Percentiles rank a stretch among this genome's conserved stretches.
phyloP scores from a whole-genome alignment of 2,797 vertebrate species.

The Agapornis canus region DNA sequence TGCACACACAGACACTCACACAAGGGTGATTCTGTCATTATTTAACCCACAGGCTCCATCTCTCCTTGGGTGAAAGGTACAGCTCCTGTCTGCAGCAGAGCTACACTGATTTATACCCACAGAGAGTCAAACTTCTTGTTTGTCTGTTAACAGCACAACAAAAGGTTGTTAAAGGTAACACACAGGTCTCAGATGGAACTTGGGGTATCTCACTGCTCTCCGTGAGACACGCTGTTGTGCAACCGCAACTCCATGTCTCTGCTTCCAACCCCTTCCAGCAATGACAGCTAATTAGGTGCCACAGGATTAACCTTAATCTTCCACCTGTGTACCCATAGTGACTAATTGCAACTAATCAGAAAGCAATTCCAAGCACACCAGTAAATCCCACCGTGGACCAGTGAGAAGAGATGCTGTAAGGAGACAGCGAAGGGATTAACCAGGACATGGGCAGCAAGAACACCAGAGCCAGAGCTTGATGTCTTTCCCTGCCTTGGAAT shows the following conservation, averaged over 20 bases:
- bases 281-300: not conserved
- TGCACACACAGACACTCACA: not conserved
- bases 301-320: not conserved
- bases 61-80: not conserved
- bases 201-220: not conserved
- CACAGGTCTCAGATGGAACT: not conserved
- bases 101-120: not conserved
- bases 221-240: rapidly evolving
- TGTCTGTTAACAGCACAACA: not conserved
- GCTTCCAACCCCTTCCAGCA: not conserved
- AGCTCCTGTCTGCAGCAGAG: not conserved
- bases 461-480: not conserved
- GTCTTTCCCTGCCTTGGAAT: not conserved
- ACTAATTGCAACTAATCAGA: not conserved
- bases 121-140: not conserved
- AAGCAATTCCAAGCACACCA: not conserved
- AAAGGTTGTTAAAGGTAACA: not conserved
- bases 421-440: not conserved
- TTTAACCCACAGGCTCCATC: not conserved
- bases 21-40: not conserved
- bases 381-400: not conserved
- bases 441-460: not conserved
- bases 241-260: not conserved
- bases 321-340: not conserved
- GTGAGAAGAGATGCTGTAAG: not conserved